A percentile compares a stretch with the other conserved stretches of the same genome.
These are phyloP conservation scores for Drosophila acutilabella DNA, from an alignment of 2,888 invertebrate genomes.

Conservation along the genomic window DNA sequence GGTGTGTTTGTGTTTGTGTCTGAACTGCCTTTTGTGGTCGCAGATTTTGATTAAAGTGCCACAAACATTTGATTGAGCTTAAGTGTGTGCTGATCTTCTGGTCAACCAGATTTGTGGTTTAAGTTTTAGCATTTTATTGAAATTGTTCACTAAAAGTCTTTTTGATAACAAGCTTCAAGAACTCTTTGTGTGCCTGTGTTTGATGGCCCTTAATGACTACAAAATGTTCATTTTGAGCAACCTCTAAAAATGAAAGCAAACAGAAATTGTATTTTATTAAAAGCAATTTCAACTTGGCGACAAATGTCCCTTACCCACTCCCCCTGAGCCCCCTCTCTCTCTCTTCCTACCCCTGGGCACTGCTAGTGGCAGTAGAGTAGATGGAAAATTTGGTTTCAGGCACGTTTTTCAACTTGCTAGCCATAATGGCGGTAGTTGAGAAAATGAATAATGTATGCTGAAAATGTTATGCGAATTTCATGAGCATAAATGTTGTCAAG, in stretches of 20 bases:
- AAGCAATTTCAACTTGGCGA: constrained; percentile 75
- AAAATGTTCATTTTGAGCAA: constrained; percentile 57
- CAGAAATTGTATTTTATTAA: constrained; percentile 72
- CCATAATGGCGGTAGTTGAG: constrained; percentile 45
- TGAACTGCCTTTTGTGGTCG: constrained; percentile 53
- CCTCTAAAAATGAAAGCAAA: constrained; percentile 60
- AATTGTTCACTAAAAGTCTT: constrained; percentile 53
- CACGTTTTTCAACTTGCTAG: constrained; percentile 67
- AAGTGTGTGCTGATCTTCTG: constrained; percentile 54
- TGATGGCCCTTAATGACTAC: constrained; percentile 68
- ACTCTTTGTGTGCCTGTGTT: constrained; percentile 22
- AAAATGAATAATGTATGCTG: constrained; percentile 46
- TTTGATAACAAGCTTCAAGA: constrained; percentile 47
- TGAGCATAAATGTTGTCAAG: constrained; percentile 49
- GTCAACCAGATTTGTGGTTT: constrained; percentile 57
- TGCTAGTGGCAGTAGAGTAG: constrained; percentile 1
- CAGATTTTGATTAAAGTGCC: constrained; percentile 69
- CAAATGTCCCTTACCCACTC: constrained; percentile 54
- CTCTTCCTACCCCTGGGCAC: background rate
- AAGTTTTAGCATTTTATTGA: constrained; percentile 64
- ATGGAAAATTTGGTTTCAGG: constrained; percentile 43
- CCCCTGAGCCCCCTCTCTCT: background rate
- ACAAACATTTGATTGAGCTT: constrained; percentile 54
- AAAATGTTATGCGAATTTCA: constrained; percentile 34
- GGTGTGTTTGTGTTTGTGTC: background rate